Evolutionary conservation across 2,113 vertebrate genomes (phyloP).

Genomic region (Corvus hawaiiensis): DNA sequence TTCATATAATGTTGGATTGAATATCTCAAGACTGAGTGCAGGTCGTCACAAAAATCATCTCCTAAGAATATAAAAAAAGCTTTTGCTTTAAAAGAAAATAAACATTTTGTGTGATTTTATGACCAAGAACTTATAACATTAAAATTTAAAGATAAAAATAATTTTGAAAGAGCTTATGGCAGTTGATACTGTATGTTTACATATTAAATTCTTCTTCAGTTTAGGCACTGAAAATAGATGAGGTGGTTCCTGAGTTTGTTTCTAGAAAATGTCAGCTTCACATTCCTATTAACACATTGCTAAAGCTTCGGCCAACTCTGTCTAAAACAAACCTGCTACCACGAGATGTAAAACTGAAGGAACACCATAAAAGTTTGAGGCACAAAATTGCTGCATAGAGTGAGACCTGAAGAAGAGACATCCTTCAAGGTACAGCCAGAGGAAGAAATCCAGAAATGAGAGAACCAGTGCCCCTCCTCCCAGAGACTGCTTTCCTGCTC

Average conservation of each 20-base stretch:
- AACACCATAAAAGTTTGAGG: background rate
- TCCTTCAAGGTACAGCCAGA: background rate
- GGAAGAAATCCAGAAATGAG: background rate
- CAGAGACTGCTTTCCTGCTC: background rate
- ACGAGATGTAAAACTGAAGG: background rate
- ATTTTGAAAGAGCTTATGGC: background rate
- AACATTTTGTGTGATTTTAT: background rate
- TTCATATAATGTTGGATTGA: background rate
- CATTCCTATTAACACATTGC: background rate
- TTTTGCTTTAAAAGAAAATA: background rate
- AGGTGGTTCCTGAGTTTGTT: conserved; percentile 20
- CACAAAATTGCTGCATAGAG: background rate
- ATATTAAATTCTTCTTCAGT: background rate
- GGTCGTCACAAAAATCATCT: background rate
- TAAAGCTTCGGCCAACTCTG: background rate
- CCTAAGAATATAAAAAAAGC: conserved; percentile 11
- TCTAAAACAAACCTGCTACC: background rate
- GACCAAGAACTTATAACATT: background rate
- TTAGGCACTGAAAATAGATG: conserved; percentile 1
- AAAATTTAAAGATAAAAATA: background rate
- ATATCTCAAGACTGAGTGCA: background rate
- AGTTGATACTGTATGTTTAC: background rate
- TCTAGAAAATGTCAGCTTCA: conserved; percentile 9
- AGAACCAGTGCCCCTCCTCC: background rate
- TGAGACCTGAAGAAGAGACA: background rate